These are phyloP conservation scores for Fistularia commersonii DNA, from an alignment of 2,797 vertebrate species.

Conservation along the genomic window DNA sequence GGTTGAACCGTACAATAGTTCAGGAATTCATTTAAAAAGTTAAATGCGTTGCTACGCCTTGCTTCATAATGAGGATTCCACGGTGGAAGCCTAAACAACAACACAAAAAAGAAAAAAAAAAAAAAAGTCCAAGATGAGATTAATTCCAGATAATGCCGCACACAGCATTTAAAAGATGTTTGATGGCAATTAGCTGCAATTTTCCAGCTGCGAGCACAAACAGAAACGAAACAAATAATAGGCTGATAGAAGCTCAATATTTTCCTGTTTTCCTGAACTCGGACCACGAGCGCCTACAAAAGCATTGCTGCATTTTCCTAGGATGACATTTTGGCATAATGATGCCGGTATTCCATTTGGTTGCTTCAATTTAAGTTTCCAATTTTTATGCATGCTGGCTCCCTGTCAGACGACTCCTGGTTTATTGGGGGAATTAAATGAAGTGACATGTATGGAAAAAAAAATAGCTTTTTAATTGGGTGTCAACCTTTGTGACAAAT, in stretches of 20 bases:
- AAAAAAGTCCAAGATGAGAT: slow-evolving; percentile 1
- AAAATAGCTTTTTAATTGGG: too few species aligned
- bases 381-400: too few species aligned
- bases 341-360: background rate
- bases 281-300: background rate
- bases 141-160: slow-evolving; percentile 17
- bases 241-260: slow-evolving; percentile 6
- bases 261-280: background rate
- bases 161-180: slow-evolving; percentile 14
- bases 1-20: too few species aligned
- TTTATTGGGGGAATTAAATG: background rate
- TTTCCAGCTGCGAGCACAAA: slow-evolving; percentile 19
- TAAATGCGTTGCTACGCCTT: slow-evolving; percentile 1
- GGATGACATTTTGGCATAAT: background rate
- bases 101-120: background rate
- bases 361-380: background rate
- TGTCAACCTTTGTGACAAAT: too few species aligned
- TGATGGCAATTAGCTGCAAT: slow-evolving; percentile 22
- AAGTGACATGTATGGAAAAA: too few species aligned
- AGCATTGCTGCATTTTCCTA: background rate
- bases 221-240: slow-evolving; percentile 1
- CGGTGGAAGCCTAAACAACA: background rate
- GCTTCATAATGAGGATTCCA: slow-evolving; percentile 3
- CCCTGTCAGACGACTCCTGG: background rate
- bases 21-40: background rate